Percentiles rank a stretch among this genome's conserved stretches.
Evolutionary conservation across 2,113 vertebrate genomes (phyloP).

Genomic region (Eleginops maclovinus): DNA sequence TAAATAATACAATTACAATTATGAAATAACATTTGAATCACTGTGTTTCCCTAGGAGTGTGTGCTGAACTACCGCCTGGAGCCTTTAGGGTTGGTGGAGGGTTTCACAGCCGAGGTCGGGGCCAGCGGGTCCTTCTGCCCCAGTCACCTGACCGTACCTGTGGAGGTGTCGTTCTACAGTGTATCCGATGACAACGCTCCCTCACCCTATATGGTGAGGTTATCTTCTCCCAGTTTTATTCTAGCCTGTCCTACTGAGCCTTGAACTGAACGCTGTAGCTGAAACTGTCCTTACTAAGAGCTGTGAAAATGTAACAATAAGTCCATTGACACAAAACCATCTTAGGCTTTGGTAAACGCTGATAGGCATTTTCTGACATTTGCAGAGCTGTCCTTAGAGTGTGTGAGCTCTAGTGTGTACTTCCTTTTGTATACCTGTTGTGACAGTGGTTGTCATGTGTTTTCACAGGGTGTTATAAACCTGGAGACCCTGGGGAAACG

Average conservation of each 20-base stretch:
- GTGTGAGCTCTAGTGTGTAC: not conserved
- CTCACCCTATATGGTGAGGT: slow-evolving; percentile 96
- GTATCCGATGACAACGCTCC: slow-evolving; percentile 98
- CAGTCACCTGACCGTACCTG: slow-evolving; percentile 96
- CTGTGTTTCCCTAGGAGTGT: slow-evolving; percentile 87
- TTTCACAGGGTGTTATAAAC: slow-evolving; percentile 94
- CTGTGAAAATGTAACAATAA: no score
- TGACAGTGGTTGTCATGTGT: slow-evolving; percentile 39
- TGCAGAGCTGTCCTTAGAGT: not conserved
- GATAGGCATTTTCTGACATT: not conserved
- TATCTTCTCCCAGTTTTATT: not conserved
- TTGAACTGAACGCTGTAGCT: not conserved
- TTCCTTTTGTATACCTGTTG: slow-evolving; percentile 8
- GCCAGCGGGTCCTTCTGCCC: slow-evolving; percentile 98
- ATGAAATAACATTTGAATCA: not conserved
- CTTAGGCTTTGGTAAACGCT: not conserved
- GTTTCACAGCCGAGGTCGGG: slow-evolving; percentile 97
- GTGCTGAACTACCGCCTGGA: slow-evolving; percentile 97
- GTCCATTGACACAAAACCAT: not conserved
- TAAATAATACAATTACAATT: no score
- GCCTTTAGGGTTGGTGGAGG: slow-evolving; percentile 90
- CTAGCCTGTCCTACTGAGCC: not conserved
- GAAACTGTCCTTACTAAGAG: not conserved
- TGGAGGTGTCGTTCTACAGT: slow-evolving; percentile 98
- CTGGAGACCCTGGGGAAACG: slow-evolving; percentile 98